These are phyloP conservation scores for Manduca sexta DNA, from an alignment of 1,140 invertebrate genomes.

Conservation along the genomic window DNA sequence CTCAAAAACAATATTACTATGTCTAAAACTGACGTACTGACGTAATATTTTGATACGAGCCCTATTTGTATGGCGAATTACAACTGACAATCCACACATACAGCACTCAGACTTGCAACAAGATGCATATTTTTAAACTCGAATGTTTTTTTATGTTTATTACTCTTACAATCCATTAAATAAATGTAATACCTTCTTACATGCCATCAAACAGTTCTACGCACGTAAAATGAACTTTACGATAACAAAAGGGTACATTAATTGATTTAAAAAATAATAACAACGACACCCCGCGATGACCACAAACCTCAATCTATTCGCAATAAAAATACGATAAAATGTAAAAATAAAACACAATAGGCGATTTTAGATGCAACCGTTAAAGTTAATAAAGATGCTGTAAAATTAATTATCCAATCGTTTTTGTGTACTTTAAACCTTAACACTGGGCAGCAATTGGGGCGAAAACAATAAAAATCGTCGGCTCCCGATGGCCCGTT, in stretches of 20 bases:
- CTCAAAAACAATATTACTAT: too few species aligned
- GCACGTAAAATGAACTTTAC: too few species aligned
- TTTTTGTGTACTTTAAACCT: constrained; percentile 19
- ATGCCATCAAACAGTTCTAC: too few species aligned
- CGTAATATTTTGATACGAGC: too few species aligned
- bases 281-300: constrained; percentile 10
- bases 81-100: too few species aligned
- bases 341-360: constrained; percentile 22
- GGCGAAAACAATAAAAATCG: constrained; percentile 69
- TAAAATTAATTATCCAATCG: constrained; percentile 63
- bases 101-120: too few species aligned
- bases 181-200: too few species aligned
- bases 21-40: too few species aligned
- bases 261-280: constrained; percentile 14
- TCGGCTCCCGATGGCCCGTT: constrained; percentile 47
- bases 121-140: too few species aligned
- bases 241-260: constrained; percentile 2
- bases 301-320: constrained; percentile 52
- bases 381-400: constrained; percentile 59
- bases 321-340: constrained; percentile 41
- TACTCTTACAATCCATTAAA: too few species aligned
- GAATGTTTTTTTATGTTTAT: too few species aligned
- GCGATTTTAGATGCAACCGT: constrained; percentile 34
- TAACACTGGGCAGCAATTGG: constrained; percentile 38
- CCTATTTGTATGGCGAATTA: too few species aligned